Evolutionary conservation across 2,797 vertebrate genomes (phyloP), one percentile per base, ranked within the genome.

Genomic region (Adelosebastes latens): DNA sequence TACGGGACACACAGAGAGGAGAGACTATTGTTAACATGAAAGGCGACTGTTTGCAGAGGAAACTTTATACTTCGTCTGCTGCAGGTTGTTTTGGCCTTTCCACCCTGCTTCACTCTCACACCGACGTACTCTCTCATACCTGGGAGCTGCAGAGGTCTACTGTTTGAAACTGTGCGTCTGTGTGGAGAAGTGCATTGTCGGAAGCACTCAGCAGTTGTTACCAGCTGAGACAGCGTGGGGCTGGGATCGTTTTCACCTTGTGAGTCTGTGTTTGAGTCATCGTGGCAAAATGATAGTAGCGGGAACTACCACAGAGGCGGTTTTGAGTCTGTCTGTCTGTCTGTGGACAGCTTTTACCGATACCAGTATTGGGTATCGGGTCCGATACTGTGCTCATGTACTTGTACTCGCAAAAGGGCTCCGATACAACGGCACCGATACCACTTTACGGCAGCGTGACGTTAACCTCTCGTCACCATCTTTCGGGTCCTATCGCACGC

Each of bases 11-110:
- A 24, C 27, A 67, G 32, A 67, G 71, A 75, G 31, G 64, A 77
- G 65, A 60, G 24, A 20, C 62, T 70, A 72, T 85, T 88, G 80
- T 88, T 81, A n/a, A 72, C 65, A 56, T 82, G 70, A 86, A 84
- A 83, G 68, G 72, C 68, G 39, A 31, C 59, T 63, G 72, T 80
- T 71, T 61, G 61, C 61, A 24, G 32, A 63, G 65, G 85, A 77
- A 90, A 86, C 42, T 1, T 24, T 18, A 90, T 61, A 64, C 70
- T 42, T 10, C 25, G n/a, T 61, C 63, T 53, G 42, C 39, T 65
- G 75, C 34, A 4, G 5, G 6, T 16, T 63, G 55, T 32, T 36
- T 56, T 66, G 11, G 70, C 36, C 49, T 82, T 67, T 53, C 31
- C 2, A 2, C 25, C 22, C 31, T 18, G 46, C 25, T 66, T 20